These are phyloP conservation scores for Sebastes taczanowskii DNA, from an alignment of 2,797 vertebrate genomes.

Conservation along the genomic window DNA sequence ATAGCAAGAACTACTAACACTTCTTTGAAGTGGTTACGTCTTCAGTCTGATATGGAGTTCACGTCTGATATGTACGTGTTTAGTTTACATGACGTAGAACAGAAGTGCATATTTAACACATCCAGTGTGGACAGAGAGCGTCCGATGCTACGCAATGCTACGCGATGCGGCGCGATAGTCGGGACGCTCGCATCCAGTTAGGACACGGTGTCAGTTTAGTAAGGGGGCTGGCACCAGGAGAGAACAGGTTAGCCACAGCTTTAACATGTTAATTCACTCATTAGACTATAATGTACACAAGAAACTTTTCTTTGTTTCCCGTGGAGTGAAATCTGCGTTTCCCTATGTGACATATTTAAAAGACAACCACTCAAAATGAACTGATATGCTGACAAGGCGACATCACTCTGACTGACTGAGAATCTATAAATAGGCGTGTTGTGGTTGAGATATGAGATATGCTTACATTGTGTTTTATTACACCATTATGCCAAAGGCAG, in stretches of 20 bases:
- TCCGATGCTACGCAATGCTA: too few species aligned
- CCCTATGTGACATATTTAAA: background rate
- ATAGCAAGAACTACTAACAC: too few species aligned
- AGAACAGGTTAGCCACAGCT: background rate
- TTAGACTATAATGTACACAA: background rate
- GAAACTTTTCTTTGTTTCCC: background rate
- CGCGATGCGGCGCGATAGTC: too few species aligned
- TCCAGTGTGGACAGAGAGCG: too few species aligned
- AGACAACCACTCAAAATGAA: background rate
- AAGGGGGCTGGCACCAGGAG: too few species aligned
- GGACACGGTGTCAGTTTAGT: too few species aligned
- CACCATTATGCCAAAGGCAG: constrained; percentile 54
- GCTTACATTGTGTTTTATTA: constrained; percentile 60
- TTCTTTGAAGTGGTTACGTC: too few species aligned
- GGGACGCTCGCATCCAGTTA: too few species aligned
- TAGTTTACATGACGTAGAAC: too few species aligned
- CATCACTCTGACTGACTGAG: constrained; percentile 9
- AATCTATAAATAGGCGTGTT: constrained; percentile 41
- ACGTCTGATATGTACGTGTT: too few species aligned
- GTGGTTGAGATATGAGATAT: constrained; percentile 43
- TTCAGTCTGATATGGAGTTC: too few species aligned
- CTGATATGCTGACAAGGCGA: background rate
- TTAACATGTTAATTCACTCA: background rate
- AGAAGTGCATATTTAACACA: too few species aligned
- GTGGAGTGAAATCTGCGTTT: background rate